Evolutionary conservation across 1,140 invertebrate species (phyloP).

Genomic region (Ruditapes philippinarum): DNA sequence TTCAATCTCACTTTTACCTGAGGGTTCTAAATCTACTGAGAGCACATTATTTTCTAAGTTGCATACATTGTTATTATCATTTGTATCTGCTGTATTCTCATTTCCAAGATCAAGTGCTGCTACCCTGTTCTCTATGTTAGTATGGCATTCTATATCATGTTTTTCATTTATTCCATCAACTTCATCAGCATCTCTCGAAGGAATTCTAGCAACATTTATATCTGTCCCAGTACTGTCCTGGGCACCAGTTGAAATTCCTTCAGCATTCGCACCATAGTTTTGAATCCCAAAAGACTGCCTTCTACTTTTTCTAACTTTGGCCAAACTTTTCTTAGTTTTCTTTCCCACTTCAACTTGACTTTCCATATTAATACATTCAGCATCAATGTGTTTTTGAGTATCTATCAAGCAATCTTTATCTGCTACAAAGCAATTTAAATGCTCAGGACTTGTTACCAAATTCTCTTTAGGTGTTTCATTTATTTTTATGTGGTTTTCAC

Average conservation of each 20-base stretch:
- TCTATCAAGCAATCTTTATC: too few relatives aligned
- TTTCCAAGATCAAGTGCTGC: neutral
- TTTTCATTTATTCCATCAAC: neutral
- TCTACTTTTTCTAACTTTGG: neutral
- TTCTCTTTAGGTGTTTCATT: neutral
- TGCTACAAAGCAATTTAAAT: too few relatives aligned
- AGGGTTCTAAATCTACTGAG: neutral
- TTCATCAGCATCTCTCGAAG: neutral
- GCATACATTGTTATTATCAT: neutral
- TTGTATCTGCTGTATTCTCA: neutral
- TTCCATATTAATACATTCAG: too few relatives aligned
- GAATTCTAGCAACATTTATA: neutral
- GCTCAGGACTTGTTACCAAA: too few relatives aligned
- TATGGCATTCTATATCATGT: neutral
- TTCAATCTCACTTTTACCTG: neutral
- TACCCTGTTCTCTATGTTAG: neutral
- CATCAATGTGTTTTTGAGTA: too few relatives aligned
- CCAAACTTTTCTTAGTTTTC: too few relatives aligned
- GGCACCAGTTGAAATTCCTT: neutral
- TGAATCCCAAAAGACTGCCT: neutral
- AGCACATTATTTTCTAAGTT: neutral
- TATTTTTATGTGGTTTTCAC: slow-evolving; percentile 10
- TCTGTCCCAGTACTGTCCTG: neutral
- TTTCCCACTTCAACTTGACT: too few relatives aligned
- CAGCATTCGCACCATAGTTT: neutral